Conservation (phyloP, 2,797 vertebrate genomes). For the Gobio occitaniae region DNA sequence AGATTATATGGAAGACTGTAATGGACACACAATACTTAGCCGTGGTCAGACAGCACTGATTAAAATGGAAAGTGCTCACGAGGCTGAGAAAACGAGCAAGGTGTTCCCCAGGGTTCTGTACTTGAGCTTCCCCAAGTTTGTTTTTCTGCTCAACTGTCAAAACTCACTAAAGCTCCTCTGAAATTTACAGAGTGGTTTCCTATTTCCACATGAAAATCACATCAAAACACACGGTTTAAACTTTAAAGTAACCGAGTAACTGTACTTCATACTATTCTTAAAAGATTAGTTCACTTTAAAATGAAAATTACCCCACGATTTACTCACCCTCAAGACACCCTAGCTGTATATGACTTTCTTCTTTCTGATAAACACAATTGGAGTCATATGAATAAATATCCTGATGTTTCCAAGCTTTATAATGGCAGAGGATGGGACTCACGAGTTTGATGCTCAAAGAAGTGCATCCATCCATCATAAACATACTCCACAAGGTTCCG, state of each 20-base stretch:
- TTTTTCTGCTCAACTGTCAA: conserved; percentile 8
- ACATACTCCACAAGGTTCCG: too few species aligned
- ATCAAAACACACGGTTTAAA: background rate
- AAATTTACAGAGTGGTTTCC: background rate
- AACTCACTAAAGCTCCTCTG: background rate
- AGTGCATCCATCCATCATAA: too few species aligned
- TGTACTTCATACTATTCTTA: background rate
- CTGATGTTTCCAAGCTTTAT: too few species aligned
- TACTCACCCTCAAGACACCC: too few species aligned
- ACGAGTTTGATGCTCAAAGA: too few species aligned
- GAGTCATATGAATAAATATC: too few species aligned
- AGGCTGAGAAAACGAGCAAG: conserved; percentile 22
- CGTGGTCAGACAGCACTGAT: conserved; percentile 15
- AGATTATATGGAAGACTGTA: conserved; percentile 19
- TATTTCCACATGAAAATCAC: background rate
- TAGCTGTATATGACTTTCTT: too few species aligned
- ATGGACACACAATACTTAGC: conserved; percentile 27
- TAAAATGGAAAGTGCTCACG: conserved; percentile 12
- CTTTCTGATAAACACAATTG: too few species aligned
- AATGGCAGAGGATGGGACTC: too few species aligned
- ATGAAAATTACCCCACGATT: too few species aligned
- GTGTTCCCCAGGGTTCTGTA: conserved; percentile 17
- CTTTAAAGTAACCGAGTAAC: background rate
- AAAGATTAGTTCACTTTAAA: too few species aligned
- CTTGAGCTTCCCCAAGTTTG: background rate